Evolutionary conservation across 2,797 vertebrate genomes (phyloP).

Genomic region (Pteropus rufus): DNA sequence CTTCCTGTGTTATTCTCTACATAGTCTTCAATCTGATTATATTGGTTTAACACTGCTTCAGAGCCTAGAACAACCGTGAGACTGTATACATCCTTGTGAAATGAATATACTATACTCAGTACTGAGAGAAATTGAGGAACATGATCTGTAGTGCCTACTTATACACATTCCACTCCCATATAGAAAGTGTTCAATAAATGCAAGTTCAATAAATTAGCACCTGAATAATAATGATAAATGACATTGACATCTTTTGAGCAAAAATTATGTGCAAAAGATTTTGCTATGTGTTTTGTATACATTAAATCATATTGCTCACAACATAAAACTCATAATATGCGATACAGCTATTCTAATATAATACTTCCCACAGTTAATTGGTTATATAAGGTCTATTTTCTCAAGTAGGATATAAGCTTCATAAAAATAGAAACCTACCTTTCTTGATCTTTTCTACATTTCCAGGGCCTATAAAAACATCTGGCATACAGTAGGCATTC

Average conservation of each 20-base stretch:
- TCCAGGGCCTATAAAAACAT: not conserved
- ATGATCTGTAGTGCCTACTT: not conserved
- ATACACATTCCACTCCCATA: not conserved
- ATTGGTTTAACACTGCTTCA: not conserved
- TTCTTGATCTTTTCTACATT: not conserved
- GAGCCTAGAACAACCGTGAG: not conserved
- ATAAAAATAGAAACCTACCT: not conserved
- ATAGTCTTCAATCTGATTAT: not conserved
- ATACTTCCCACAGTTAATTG: not conserved
- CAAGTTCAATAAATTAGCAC: not conserved
- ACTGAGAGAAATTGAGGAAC: not conserved
- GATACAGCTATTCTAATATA: not conserved
- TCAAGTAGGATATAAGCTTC: not conserved
- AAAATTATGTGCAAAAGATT: not conserved
- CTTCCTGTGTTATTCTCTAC: not conserved
- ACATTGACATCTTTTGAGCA: not conserved
- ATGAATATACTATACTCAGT: not conserved
- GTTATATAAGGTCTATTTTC: not conserved
- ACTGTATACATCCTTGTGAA: not conserved
- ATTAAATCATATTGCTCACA: not conserved
- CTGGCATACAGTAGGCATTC: not conserved
- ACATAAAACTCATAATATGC: not conserved
- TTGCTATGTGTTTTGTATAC: not conserved
- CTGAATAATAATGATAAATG: not conserved
- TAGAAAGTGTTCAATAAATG: not conserved